phyloP scores from a whole-genome alignment of 2,113 vertebrate genomes.

The Onychorhynchus coronatus region DNA sequence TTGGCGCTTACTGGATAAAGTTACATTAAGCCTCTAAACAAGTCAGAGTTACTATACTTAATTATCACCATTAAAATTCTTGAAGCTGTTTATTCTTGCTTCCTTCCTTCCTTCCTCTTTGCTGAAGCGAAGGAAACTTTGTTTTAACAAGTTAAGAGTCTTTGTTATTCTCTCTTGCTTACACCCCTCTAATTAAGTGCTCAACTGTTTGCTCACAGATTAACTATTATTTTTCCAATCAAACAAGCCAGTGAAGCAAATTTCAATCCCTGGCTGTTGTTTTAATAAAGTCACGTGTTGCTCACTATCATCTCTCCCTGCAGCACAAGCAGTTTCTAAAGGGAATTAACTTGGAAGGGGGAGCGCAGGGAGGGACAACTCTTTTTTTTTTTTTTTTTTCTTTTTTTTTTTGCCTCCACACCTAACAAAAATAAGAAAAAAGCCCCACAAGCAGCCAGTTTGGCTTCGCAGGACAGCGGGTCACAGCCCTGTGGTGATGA shows the following conservation, averaged over 20 bases:
- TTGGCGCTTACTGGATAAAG: slow-evolving; percentile 76
- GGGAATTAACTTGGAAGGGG: slow-evolving; percentile 7
- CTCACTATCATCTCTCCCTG: neutral
- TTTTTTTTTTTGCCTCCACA: neutral
- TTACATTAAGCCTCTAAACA: slow-evolving; percentile 83
- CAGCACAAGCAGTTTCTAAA: neutral
- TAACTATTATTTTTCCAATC: slow-evolving; percentile 65
- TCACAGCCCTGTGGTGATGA: neutral
- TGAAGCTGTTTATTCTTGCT: slow-evolving; percentile 86
- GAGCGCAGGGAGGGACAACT: neutral
- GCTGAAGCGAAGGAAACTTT: slow-evolving; percentile 77
- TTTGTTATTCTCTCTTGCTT: slow-evolving; percentile 59
- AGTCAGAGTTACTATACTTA: slow-evolving; percentile 83
- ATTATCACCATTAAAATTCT: slow-evolving; percentile 89
- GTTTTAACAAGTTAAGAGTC: slow-evolving; percentile 80
- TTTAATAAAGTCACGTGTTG: slow-evolving; percentile 14
- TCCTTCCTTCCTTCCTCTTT: slow-evolving; percentile 77
- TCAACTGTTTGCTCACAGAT: slow-evolving; percentile 74
- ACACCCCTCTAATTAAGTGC: slow-evolving; percentile 76
- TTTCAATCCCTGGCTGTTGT: slow-evolving; percentile 45
- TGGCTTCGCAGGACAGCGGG: neutral
- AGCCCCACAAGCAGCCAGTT: neutral
- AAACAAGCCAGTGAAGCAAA: slow-evolving; percentile 33
- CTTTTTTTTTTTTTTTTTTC: neutral
- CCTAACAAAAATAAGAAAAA: neutral